Base-by-base conservation (phyloP, 1,140 invertebrate genomes). In the Drosophila biarmipes region DNA sequence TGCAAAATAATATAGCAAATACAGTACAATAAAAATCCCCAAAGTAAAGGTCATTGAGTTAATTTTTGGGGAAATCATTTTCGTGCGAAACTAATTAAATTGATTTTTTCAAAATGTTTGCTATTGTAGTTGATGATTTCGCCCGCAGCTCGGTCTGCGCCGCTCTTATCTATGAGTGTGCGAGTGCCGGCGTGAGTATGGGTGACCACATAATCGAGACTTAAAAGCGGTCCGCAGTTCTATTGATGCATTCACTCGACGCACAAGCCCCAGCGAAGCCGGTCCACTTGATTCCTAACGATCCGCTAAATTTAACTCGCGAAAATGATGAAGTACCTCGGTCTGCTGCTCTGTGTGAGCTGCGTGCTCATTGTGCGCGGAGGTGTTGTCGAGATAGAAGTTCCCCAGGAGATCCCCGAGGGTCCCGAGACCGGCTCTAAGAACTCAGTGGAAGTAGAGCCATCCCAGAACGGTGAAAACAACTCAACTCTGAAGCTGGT, bases 141-240 rank as follows among this genome's bases (percentile, higher is more conserved):
- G 56, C 54, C 37, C 52, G 58, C 52, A 35, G 63, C 68, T 54
- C 62, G 27, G 68, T 73, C 61, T 56, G 34, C 45, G 34, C 53
- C 35, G 35, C 62, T 68, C 45, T 56, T 58, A 57, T 63, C 61
- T 74, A 7, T 21, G 31, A 12, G 21, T 38, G 42, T 48, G 15
- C 43, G 17, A 55, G 15, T 21, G 38, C 19, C 38, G 31, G 35
- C 51, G 31, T 42, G 29, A 6, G 53, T 42, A 19, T 55, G 15
- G 17, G 42, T 29, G 63, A 56, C 42, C 54, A 77, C 77, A 80
- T 72, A 86, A 69, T 79, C 78, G 37, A 73, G 62, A 81, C 63
- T 87, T 87, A 87, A 79, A 87, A 87, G 75, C 78, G 43, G 55
- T 68, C 56, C 59, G 75, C 38, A 66, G 35, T 58, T 72, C 75